Percentiles rank a stretch among this genome's conserved stretches.
phyloP scores from a whole-genome alignment of 2,888 invertebrate genomes.

The Megaustenia siamemsis region DNA sequence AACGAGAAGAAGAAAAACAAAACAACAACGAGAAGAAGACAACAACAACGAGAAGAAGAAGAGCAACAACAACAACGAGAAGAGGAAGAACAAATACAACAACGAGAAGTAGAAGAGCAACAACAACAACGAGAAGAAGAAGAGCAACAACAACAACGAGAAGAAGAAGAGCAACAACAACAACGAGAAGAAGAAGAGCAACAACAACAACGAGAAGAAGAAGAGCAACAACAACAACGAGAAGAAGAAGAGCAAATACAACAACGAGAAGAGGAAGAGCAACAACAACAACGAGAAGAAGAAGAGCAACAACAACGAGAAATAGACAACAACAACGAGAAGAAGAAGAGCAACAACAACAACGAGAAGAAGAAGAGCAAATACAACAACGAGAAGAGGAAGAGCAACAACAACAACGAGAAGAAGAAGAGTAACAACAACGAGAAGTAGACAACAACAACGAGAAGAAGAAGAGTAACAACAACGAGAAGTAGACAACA shows the following conservation, averaged over 20 bases:
- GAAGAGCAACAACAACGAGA: not conserved
- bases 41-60: too few relatives aligned
- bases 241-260: not conserved
- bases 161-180: not conserved
- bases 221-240: not conserved
- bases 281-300: slow-evolving; percentile 1
- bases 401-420: not conserved
- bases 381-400: not conserved
- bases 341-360: not conserved
- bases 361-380: not conserved
- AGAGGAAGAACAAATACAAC: too few relatives aligned
- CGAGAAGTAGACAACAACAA: not conserved
- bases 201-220: not conserved
- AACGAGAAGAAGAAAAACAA: too few relatives aligned
- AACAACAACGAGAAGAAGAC: too few relatives aligned
- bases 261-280: not conserved
- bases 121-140: slow-evolving; percentile 13
- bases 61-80: too few relatives aligned
- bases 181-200: not conserved
- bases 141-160: slow-evolving; percentile 2
- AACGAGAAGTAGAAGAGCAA: slow-evolving; percentile 6
- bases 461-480: not conserved
- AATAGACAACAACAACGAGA: too few relatives aligned
- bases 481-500: not conserved
- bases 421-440: too few relatives aligned